phyloP scores from a whole-genome alignment of 37 sponge, comb jelly and placozoan species.

The Beroe ovata region DNA sequence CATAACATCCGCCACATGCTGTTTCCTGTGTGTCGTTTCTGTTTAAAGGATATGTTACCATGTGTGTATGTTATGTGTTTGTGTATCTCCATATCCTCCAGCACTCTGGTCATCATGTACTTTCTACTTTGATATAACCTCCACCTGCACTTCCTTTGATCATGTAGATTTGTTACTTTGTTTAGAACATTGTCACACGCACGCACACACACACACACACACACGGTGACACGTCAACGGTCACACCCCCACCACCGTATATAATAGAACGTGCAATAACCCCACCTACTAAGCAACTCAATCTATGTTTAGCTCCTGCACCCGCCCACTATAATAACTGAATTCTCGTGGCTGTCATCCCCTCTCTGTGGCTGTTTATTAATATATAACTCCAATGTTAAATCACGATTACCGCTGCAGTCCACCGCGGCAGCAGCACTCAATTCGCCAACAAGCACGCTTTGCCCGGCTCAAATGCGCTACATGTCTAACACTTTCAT shows the following conservation, averaged over 20 bases:
- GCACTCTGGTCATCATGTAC: not conserved
- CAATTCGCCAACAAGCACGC: conserved; percentile 27
- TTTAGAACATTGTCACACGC: not conserved
- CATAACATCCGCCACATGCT: too few relatives aligned
- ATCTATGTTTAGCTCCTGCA: not conserved
- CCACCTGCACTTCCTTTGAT: not conserved
- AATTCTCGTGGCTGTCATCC: too few relatives aligned
- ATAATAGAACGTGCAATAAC: too few relatives aligned
- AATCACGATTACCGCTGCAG: too few relatives aligned
- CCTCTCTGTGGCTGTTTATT: not conserved
- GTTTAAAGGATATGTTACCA: too few relatives aligned
- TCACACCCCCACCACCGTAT: not conserved
- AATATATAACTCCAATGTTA: too few relatives aligned
- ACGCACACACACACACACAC: not conserved
- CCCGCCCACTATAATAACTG: too few relatives aligned
- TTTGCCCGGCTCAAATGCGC: not conserved
- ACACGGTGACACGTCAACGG: not conserved
- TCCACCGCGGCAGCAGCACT: conserved; percentile 6
- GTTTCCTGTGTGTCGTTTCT: too few relatives aligned
- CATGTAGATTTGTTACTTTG: not conserved
- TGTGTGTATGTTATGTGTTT: too few relatives aligned
- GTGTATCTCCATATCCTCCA: too few relatives aligned
- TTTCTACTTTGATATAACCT: not conserved
- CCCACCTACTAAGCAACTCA: too few relatives aligned
- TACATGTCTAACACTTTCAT: conserved; percentile 8